Percentiles rank a stretch among this genome's conserved stretches.
Evolutionary conservation across 1,140 invertebrate species (phyloP).

Genomic region (Rhynchophorus ferrugineus): DNA sequence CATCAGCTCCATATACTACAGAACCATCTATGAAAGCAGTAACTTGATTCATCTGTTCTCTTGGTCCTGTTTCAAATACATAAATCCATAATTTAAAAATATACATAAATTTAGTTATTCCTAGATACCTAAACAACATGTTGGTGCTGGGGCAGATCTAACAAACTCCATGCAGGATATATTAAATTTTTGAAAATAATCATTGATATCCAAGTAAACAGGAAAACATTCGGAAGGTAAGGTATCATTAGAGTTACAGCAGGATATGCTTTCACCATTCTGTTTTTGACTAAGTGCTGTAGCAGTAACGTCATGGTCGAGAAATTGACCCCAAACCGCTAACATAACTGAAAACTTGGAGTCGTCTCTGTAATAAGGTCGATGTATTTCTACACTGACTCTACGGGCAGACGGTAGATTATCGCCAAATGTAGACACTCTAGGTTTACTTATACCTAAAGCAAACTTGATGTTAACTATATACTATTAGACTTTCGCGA

Average conservation of each 20-base stretch:
- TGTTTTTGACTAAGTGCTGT: conserved; percentile 65
- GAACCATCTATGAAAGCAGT: conserved; percentile 89
- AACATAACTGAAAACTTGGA: conserved; percentile 71
- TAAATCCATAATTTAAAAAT: not conserved
- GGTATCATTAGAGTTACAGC: conserved; percentile 43
- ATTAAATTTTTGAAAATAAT: conserved; percentile 61
- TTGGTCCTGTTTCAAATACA: conserved; percentile 50
- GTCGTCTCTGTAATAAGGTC: conserved; percentile 61
- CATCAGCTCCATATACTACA: conserved; percentile 67
- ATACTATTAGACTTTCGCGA: too few species aligned
- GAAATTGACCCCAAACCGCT: conserved; percentile 89
- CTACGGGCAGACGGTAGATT: conserved; percentile 63
- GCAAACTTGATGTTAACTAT: too few species aligned
- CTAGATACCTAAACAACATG: conserved; percentile 57
- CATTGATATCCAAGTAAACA: conserved; percentile 55
- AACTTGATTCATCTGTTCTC: conserved; percentile 86
- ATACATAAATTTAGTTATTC: not conserved
- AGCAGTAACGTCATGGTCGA: conserved; percentile 90
- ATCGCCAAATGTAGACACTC: conserved; percentile 47
- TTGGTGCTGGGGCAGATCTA: conserved; percentile 74
- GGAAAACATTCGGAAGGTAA: conserved; percentile 77
- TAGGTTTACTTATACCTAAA: conserved; percentile 59
- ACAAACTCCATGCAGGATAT: conserved; percentile 78
- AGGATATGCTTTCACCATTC: conserved; percentile 57
- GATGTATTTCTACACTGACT: conserved; percentile 64